A percentile compares a stretch with the other conserved stretches of the same genome.
Conservation (phyloP, 2,888 invertebrate genomes). For the Dioctria linearis region DNA sequence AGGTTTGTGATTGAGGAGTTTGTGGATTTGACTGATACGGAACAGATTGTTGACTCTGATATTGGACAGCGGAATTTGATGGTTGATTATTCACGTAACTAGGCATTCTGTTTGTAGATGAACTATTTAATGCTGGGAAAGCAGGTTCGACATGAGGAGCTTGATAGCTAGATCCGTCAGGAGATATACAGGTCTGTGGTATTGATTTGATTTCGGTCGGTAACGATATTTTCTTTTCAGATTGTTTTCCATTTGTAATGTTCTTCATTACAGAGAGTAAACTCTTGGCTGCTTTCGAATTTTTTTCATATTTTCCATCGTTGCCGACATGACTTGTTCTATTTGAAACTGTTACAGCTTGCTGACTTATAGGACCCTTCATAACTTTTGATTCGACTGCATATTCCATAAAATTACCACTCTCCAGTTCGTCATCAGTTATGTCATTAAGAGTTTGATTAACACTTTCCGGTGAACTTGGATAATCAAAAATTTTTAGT, state of each 20-base stretch:
- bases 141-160: conserved; percentile 68
- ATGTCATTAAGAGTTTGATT: conserved; percentile 62
- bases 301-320: conserved; percentile 71
- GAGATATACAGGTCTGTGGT: conserved; percentile 65
- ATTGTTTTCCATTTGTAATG: conserved; percentile 65
- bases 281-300: conserved; percentile 73
- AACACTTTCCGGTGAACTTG: conserved; percentile 57
- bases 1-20: conserved; percentile 1
- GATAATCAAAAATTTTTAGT: conserved; percentile 59
- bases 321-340: conserved; percentile 67
- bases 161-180: conserved; percentile 68
- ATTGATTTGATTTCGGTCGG: conserved; percentile 59
- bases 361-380: conserved; percentile 81
- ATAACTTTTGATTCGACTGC: conserved; percentile 82
- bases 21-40: conserved; percentile 36
- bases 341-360: conserved; percentile 76
- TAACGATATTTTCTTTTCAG: conserved; percentile 61
- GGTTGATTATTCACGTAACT: conserved; percentile 59
- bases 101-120: conserved; percentile 65
- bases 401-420: conserved; percentile 74
- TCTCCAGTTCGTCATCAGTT: conserved; percentile 67
- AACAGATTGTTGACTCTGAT: conserved; percentile 45
- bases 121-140: conserved; percentile 66
- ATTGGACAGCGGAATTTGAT: neutral
- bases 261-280: conserved; percentile 75